Conservation (phyloP, 2,888 invertebrate species). For the Cylindroiulus punctatus region DNA sequence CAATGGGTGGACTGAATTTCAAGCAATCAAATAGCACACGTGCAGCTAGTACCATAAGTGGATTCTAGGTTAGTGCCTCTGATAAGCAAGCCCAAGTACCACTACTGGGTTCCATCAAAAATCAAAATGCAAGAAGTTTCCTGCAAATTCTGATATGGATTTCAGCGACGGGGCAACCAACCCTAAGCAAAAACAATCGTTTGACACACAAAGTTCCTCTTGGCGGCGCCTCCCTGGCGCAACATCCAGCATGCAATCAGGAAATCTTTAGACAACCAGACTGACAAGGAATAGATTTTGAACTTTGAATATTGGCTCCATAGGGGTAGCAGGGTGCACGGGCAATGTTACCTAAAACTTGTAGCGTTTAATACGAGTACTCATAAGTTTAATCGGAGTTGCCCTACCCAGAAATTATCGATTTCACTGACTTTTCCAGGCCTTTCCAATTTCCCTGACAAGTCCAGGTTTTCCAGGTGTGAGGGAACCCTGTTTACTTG, state of each 20-base stretch:
- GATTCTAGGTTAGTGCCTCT: not conserved
- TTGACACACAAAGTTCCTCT: not conserved
- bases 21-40: not conserved
- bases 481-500: too few relatives aligned
- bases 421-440: too few relatives aligned
- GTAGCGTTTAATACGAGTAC: too few relatives aligned
- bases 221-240: not conserved
- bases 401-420: too few relatives aligned
- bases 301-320: too few relatives aligned
- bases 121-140: not conserved
- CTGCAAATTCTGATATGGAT: constrained; percentile 11
- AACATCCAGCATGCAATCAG: not conserved
- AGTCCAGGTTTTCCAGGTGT: too few relatives aligned
- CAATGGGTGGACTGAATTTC: not conserved
- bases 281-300: not conserved
- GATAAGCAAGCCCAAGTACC: constrained; percentile 31
- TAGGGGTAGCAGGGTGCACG: too few relatives aligned
- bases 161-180: not conserved
- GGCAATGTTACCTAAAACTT: too few relatives aligned
- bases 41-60: not conserved
- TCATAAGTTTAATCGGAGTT: too few relatives aligned
- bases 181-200: not conserved
- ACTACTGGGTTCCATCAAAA: constrained; percentile 30
- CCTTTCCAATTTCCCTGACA: too few relatives aligned
- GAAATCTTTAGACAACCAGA: not conserved